Conservation (phyloP, 2,797 vertebrate species). For the Fratercula arctica region DNA sequence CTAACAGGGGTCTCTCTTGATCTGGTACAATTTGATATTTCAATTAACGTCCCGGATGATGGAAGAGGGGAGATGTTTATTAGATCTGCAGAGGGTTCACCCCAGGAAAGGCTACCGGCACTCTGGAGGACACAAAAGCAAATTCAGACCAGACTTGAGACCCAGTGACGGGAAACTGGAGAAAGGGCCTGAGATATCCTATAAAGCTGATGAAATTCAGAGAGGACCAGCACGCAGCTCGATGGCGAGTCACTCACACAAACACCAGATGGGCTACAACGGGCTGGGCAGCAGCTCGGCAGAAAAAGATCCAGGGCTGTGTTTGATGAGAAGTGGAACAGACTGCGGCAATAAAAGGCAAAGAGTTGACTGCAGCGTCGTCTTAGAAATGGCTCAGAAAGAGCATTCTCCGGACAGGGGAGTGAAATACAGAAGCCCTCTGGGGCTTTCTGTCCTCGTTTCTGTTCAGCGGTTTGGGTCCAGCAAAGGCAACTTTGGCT, state of each 20-base stretch:
- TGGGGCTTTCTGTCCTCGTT: neutral
- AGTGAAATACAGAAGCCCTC: neutral
- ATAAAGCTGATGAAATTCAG: neutral
- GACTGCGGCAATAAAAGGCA: conserved; percentile 49
- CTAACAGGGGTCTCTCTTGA: neutral
- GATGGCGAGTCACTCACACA: neutral
- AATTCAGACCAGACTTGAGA: neutral
- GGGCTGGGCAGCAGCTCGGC: conserved; percentile 13
- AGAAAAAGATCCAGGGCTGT: conserved; percentile 5
- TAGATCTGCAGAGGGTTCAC: neutral
- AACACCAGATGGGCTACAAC: conserved; percentile 45
- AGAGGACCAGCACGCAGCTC: neutral
- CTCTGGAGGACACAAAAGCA: neutral
- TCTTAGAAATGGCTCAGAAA: neutral
- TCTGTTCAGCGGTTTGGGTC: neutral
- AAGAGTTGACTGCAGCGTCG: neutral
- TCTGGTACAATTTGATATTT: conserved; percentile 6
- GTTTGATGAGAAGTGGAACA: conserved; percentile 47
- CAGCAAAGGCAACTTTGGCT: neutral
- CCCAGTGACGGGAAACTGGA: neutral
- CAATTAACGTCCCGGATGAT: neutral
- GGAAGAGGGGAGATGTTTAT: conserved; percentile 22
- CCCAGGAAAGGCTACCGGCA: neutral
- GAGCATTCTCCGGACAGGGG: neutral
- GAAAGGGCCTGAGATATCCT: neutral